A percentile compares a stretch with the other conserved stretches of the same genome.
Evolutionary conservation across 2,113 vertebrate genomes (phyloP).

Genomic region (Numida meleagris): DNA sequence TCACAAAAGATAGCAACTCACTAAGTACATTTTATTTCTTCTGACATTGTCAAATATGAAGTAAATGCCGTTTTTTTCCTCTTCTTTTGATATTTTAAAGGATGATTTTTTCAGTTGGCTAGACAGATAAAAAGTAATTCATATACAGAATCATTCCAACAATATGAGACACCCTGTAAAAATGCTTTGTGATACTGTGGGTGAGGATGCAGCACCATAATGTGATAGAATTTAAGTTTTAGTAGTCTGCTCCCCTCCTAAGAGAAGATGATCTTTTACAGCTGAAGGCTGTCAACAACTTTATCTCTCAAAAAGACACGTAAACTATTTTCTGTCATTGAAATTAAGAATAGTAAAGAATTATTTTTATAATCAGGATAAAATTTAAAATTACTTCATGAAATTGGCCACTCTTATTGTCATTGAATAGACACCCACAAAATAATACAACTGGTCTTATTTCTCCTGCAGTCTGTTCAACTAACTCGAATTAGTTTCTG

Average conservation of each 20-base stretch:
- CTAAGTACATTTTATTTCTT: not conserved
- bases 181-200: not conserved
- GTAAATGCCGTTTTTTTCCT: not conserved
- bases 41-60: not conserved
- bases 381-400: not conserved
- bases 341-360: not conserved
- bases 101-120: not conserved
- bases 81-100: not conserved
- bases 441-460: not conserved
- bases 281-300: not conserved
- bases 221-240: not conserved
- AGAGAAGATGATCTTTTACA: not conserved
- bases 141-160: not conserved
- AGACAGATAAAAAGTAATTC: not conserved
- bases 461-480: not conserved
- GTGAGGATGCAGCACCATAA: not conserved
- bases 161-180: not conserved
- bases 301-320: not conserved
- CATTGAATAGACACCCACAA: not conserved
- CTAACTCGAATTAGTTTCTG: not conserved
- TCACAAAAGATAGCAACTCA: not conserved
- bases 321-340: not conserved
- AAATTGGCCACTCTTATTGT: not conserved
- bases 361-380: not conserved
- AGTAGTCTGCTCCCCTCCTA: not conserved